Percentiles rank a stretch among this genome's conserved stretches.
phyloP scores from a whole-genome alignment of 2,113 vertebrate genomes.

The Symphodus melops region DNA sequence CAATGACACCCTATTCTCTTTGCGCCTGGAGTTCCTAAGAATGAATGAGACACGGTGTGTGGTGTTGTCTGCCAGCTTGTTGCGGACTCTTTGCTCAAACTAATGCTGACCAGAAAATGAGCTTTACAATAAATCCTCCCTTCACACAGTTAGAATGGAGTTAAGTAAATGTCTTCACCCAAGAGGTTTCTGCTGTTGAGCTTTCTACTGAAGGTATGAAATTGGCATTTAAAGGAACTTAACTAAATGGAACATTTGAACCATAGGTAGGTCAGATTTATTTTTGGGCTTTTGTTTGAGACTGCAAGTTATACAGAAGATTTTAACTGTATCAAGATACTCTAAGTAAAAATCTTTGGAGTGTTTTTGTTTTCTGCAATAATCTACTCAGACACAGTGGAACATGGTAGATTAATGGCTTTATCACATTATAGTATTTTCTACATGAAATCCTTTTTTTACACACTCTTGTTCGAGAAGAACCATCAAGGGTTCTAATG shows the following conservation, averaged over 20 bases:
- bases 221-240: background rate
- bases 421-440: conserved; percentile 36
- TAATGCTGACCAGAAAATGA: background rate
- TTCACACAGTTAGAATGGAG: background rate
- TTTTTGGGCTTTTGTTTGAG: background rate
- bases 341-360: background rate
- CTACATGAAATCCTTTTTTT: conserved; percentile 22
- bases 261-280: background rate
- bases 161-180: no score
- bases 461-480: conserved; percentile 10
- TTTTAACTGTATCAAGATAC: no score
- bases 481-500: background rate
- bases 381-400: conserved; percentile 1
- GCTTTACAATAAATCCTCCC: background rate
- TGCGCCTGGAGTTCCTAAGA: conserved; percentile 20
- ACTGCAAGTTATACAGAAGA: no score
- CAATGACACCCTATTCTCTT: conserved; percentile 57
- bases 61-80: no score
- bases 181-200: no score
- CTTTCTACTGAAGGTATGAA: no score
- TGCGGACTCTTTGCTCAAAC: background rate
- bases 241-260: background rate
- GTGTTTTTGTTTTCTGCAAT: background rate
- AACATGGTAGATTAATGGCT: background rate
- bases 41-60: background rate